phyloP scores from a whole-genome alignment of 2,113 vertebrate genomes.

The Catharus fuscescens region DNA sequence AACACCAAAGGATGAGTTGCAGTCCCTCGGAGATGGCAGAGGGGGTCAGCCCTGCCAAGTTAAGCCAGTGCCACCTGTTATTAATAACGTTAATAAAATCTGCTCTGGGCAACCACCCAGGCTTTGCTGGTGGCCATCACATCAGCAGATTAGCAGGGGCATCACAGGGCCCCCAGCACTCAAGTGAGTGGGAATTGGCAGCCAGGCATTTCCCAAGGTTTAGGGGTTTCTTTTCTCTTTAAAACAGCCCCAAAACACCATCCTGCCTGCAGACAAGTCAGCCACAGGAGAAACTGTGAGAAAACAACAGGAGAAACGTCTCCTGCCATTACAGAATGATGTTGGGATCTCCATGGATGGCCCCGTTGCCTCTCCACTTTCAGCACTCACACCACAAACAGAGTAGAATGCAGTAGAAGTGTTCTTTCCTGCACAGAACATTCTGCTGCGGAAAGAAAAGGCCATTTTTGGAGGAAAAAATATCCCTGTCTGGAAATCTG shows the following conservation, averaged over 20 bases:
- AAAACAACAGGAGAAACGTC: background rate
- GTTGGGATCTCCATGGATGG: background rate
- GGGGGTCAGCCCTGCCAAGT: background rate
- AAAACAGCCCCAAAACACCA: background rate
- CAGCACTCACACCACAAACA: background rate
- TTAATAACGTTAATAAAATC: background rate
- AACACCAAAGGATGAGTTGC: background rate
- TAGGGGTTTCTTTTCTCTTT: background rate
- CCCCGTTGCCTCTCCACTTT: background rate
- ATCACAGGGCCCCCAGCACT: fast-evolving
- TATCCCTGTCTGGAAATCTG: background rate
- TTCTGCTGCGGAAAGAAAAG: background rate
- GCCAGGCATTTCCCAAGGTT: background rate
- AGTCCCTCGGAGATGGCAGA: background rate
- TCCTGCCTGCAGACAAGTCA: background rate
- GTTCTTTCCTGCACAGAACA: background rate
- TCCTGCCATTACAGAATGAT: background rate
- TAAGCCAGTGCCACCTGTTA: fast-evolving
- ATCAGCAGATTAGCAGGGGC: background rate
- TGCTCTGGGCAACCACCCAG: background rate
- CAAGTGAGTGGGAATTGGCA: background rate
- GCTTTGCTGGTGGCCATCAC: background rate
- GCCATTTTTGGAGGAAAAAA: background rate
- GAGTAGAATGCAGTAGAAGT: background rate
- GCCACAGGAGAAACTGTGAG: background rate